These are phyloP conservation scores for Sander vitreus DNA, from an alignment of 2,113 vertebrate genomes.

Conservation along the genomic window DNA sequence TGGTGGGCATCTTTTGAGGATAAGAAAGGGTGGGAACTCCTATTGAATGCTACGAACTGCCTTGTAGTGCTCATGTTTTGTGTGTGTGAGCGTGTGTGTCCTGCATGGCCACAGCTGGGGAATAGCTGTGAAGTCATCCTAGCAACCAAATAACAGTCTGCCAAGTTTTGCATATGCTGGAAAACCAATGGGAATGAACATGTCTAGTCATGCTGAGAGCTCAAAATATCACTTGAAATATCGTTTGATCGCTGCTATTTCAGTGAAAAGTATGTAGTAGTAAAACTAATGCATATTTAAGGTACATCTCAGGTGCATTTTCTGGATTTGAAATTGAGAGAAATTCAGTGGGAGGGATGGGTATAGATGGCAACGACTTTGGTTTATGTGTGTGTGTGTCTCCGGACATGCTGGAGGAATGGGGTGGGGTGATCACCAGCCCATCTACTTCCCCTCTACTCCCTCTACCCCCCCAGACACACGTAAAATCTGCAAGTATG, in stretches of 20 bases:
- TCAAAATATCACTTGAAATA: conserved; percentile 8
- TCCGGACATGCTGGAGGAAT: conserved; percentile 44
- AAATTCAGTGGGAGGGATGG: conserved; percentile 1
- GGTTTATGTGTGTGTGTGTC: conserved; percentile 27
- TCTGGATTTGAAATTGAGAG: neutral
- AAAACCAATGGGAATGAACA: conserved; percentile 16
- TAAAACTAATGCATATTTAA: neutral
- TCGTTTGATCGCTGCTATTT: neutral
- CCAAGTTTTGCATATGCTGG: conserved; percentile 7
- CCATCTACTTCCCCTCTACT: neutral
- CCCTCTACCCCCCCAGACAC: neutral
- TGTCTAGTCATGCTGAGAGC: neutral
- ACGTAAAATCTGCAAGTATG: conserved; percentile 56
- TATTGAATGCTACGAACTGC: conserved; percentile 47
- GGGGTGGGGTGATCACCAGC: conserved; percentile 15
- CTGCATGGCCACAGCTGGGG: conserved; percentile 72
- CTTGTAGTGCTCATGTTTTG: conserved; percentile 13
- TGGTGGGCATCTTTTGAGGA: conserved; percentile 68
- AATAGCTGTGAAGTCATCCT: conserved; percentile 81
- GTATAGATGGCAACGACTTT: neutral
- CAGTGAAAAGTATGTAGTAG: neutral
- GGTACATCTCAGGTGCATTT: neutral
- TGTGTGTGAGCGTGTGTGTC: conserved; percentile 34
- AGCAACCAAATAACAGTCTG: conserved; percentile 66
- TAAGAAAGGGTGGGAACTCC: conserved; percentile 73